Evolutionary conservation across 2,113 vertebrate species (phyloP).

Genomic region (Microtus montanus): DNA sequence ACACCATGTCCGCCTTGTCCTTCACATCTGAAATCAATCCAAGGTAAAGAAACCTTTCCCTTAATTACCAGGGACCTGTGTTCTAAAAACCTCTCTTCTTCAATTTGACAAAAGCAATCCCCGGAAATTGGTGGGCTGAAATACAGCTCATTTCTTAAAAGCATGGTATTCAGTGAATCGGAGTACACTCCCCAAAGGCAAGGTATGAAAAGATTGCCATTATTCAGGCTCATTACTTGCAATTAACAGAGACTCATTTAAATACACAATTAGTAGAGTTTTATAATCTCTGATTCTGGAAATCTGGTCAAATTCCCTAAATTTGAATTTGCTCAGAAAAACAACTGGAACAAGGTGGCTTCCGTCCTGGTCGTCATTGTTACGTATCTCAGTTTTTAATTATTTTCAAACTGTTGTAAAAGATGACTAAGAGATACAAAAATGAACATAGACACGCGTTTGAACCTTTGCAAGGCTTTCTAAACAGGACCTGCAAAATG

Average conservation of each 20-base stretch:
- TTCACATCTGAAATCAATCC: constrained; percentile 50
- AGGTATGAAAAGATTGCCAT: constrained; percentile 24
- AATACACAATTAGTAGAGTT: constrained; percentile 51
- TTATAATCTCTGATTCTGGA: constrained; percentile 52
- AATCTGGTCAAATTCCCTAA: constrained; percentile 48
- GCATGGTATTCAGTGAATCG: constrained; percentile 52
- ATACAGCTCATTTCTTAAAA: constrained; percentile 59
- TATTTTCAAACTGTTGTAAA: neutral
- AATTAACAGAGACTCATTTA: constrained; percentile 66
- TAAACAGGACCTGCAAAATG: neutral
- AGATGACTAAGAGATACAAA: neutral
- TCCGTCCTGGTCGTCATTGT: neutral
- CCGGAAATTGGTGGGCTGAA: constrained; percentile 60
- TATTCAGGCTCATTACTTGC: constrained; percentile 52
- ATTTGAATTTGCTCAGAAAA: constrained; percentile 47
- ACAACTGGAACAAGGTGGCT: constrained; percentile 19
- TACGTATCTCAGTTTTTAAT: constrained; percentile 23
- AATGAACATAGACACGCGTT: neutral
- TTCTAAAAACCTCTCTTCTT: constrained; percentile 47
- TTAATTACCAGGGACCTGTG: constrained; percentile 45
- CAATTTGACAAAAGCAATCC: constrained; percentile 50
- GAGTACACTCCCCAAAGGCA: constrained; percentile 44
- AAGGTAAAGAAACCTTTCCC: constrained; percentile 47
- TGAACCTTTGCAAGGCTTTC: neutral
- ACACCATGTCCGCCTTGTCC: neutral